A percentile compares a stretch with the other conserved stretches of the same genome.
phyloP scores from a whole-genome alignment of 2,113 vertebrate species.

The Passer domesticus region DNA sequence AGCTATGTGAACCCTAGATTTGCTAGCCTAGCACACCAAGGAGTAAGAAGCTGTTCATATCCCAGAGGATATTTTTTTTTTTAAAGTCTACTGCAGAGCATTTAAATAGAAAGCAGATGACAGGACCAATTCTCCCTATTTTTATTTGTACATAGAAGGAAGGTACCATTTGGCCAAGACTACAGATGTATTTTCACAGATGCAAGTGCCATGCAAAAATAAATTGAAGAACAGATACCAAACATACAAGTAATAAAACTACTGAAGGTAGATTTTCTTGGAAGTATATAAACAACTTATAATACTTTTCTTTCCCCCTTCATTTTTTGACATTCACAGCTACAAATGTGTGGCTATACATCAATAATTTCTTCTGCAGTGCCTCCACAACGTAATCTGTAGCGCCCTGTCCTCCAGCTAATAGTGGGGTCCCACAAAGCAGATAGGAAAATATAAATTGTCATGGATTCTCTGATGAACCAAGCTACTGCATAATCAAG shows the following conservation, averaged over 20 bases:
- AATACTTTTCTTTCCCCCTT: slow-evolving; percentile 72
- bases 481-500: slow-evolving; percentile 97
- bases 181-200: slow-evolving; percentile 77
- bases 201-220: slow-evolving; percentile 84
- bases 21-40: slow-evolving; percentile 32
- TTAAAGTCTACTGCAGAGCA: slow-evolving; percentile 72
- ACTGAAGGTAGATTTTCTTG: slow-evolving; percentile 80
- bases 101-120: slow-evolving; percentile 55
- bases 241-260: slow-evolving; percentile 82
- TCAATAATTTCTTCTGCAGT: slow-evolving; percentile 97
- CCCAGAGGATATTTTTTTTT: slow-evolving; percentile 47
- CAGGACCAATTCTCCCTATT: slow-evolving; percentile 68
- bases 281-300: slow-evolving; percentile 82
- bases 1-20: not conserved
- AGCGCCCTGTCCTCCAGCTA: slow-evolving; percentile 96
- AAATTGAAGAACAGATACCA: slow-evolving; percentile 83
- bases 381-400: slow-evolving; percentile 93
- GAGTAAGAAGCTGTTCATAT: slow-evolving; percentile 70
- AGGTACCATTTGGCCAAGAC: slow-evolving; percentile 77
- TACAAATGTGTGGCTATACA: slow-evolving; percentile 79
- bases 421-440: slow-evolving; percentile 98
- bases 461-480: slow-evolving; percentile 99
- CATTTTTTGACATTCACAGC: slow-evolving; percentile 68
- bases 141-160: slow-evolving; percentile 63
- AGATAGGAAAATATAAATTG: slow-evolving; percentile 97